Percentiles rank a stretch among this genome's conserved stretches.
Conservation (phyloP, 2,797 vertebrate species). For the Taeniopygia guttata region DNA sequence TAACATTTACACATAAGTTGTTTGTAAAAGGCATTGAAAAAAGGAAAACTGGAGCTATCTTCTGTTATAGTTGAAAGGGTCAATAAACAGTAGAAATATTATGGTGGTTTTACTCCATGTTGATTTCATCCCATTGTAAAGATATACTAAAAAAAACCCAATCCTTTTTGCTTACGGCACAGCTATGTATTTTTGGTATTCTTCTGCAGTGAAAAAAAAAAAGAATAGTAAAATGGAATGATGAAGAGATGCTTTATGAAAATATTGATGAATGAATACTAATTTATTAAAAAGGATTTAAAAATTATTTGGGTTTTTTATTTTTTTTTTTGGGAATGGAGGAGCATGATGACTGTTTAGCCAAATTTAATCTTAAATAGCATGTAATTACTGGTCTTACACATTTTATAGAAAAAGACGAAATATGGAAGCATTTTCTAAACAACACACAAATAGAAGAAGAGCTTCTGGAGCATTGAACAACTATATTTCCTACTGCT, state of each 20-base stretch:
- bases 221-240: constrained; percentile 67
- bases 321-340: background rate
- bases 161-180: constrained; percentile 71
- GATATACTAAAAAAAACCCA: constrained; percentile 64
- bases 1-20: background rate
- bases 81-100: constrained; percentile 17
- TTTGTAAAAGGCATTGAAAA: constrained; percentile 47
- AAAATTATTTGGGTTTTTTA: background rate
- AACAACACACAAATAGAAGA: background rate
- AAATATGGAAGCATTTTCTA: background rate
- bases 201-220: constrained; percentile 66
- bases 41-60: constrained; percentile 46
- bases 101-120: constrained; percentile 40
- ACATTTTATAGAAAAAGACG: background rate
- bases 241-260: constrained; percentile 72
- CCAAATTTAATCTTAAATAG: background rate
- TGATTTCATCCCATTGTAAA: constrained; percentile 73
- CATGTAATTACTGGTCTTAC: background rate
- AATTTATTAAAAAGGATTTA: constrained; percentile 77
- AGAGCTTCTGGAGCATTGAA: background rate
- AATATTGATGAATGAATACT: constrained; percentile 75
- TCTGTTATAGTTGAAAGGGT: constrained; percentile 23
- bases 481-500: background rate
- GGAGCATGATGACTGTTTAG: background rate
- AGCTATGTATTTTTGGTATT: constrained; percentile 77